These are phyloP conservation scores for Strigops habroptila DNA, from an alignment of 2,113 vertebrate genomes.

Conservation along the genomic window DNA sequence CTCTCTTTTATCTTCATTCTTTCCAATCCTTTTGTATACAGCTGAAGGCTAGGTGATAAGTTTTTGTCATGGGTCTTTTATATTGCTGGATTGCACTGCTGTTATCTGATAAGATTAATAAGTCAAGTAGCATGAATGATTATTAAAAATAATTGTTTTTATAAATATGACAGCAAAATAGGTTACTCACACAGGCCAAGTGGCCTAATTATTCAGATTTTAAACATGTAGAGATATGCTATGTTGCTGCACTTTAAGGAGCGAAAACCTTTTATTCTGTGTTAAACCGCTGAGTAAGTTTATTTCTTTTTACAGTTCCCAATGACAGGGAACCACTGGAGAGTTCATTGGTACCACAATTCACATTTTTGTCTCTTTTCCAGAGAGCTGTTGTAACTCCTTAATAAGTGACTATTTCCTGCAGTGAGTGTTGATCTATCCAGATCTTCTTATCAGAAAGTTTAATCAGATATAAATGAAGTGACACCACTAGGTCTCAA, in stretches of 20 bases:
- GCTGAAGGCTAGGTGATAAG: not conserved
- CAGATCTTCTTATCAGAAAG: not conserved
- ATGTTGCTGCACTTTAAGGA: not conserved
- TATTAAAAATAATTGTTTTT: constrained; percentile 63
- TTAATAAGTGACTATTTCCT: not conserved
- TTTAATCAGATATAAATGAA: not conserved
- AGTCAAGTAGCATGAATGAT: constrained; percentile 26
- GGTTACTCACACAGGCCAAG: constrained; percentile 25
- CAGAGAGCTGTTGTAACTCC: not conserved
- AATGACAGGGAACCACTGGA: not conserved
- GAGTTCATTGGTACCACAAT: not conserved
- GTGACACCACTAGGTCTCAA: not conserved
- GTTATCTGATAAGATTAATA: constrained; percentile 25
- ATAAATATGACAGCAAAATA: constrained; percentile 42
- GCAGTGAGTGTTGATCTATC: not conserved
- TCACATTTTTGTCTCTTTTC: not conserved
- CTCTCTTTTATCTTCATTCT: not conserved
- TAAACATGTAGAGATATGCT: not conserved
- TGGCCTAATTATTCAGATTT: constrained; percentile 50
- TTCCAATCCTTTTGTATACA: not conserved
- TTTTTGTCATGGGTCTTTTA: not conserved
- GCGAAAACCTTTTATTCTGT: not conserved
- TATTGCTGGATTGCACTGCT: not conserved
- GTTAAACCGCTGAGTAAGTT: not conserved
- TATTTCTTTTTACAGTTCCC: not conserved